Conservation (phyloP, 2,888 invertebrate species). For the Gibbula magus region DNA sequence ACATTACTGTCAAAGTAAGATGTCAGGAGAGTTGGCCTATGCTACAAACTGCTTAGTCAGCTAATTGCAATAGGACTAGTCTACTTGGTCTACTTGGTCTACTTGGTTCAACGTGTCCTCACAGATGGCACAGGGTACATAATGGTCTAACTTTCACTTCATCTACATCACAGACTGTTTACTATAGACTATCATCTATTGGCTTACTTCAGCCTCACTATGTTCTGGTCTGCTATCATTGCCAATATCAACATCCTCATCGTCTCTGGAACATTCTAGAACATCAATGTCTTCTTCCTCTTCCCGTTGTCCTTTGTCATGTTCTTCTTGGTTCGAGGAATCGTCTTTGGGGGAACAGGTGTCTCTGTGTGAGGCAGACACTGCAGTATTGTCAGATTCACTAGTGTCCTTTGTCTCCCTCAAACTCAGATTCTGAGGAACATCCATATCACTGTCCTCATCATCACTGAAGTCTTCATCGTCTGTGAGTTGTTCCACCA, state of each 20-base stretch:
- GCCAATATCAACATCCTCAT: background rate
- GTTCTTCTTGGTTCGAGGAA: background rate
- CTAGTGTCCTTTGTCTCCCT: conserved; percentile 3
- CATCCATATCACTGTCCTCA: background rate
- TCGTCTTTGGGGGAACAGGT: background rate
- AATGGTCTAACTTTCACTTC: too few species aligned
- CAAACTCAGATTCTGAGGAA: background rate
- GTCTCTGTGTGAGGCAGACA: background rate
- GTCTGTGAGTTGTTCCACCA: conserved; percentile 62
- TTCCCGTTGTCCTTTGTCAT: background rate
- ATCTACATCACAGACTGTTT: background rate
- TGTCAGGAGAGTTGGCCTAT: too few species aligned
- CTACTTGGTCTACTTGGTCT: too few species aligned
- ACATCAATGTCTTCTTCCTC: conserved; percentile 1
- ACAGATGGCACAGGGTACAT: too few species aligned
- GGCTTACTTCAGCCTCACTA: background rate
- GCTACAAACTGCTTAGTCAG: too few species aligned
- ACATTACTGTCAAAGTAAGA: too few species aligned
- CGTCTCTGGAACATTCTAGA: conserved; percentile 1
- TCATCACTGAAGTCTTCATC: conserved; percentile 2
- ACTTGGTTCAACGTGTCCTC: too few species aligned
- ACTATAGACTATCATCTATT: background rate
- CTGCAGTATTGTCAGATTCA: background rate
- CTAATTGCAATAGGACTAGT: too few species aligned
- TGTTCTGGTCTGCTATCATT: background rate